Conservation (phyloP, 2,888 invertebrate species). For the Machimus atricapillus region DNA sequence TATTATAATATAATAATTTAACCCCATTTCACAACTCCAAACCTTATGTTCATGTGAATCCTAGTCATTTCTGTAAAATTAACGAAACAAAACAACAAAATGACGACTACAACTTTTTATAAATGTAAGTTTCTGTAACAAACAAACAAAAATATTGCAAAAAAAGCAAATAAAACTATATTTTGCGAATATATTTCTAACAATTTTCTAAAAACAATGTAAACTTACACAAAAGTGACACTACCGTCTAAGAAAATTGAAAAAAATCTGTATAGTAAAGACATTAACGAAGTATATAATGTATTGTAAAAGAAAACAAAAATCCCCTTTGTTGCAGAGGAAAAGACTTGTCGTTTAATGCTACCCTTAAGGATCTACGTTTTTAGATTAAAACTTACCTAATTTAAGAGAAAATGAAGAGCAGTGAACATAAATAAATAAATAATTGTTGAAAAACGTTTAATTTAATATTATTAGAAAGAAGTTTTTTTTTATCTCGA, state of each 20-base stretch:
- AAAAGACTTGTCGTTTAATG: conserved; percentile 28
- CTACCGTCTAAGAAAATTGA: not conserved
- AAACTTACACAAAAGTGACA: conserved; percentile 29
- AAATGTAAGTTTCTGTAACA: not conserved
- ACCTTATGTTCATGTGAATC: conserved; percentile 14
- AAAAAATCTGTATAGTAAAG: not conserved
- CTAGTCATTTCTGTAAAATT: conserved; percentile 34
- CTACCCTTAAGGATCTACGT: not conserved
- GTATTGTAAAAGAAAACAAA: not conserved
- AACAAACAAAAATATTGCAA: not conserved
- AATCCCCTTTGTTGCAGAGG: conserved; percentile 33
- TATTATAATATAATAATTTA: not conserved
- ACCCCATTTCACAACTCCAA: conserved; percentile 32
- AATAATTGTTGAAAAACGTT: conserved; percentile 12
- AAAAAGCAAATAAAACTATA: not conserved
- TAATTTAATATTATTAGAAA: conserved; percentile 9
- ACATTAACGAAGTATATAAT: not conserved
- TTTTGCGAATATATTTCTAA: not conserved
- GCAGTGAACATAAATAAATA: not conserved
- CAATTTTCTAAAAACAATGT: not conserved
- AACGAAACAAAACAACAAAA: conserved; percentile 6
- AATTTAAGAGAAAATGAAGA: not conserved
- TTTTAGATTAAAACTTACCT: not conserved
- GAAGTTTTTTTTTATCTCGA: not conserved
- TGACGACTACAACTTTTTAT: conserved; percentile 8